Evolutionary conservation across 2,113 vertebrate species (phyloP), one percentile per base, ranked within the genome.

Genomic region (Megaceryle torquata): DNA sequence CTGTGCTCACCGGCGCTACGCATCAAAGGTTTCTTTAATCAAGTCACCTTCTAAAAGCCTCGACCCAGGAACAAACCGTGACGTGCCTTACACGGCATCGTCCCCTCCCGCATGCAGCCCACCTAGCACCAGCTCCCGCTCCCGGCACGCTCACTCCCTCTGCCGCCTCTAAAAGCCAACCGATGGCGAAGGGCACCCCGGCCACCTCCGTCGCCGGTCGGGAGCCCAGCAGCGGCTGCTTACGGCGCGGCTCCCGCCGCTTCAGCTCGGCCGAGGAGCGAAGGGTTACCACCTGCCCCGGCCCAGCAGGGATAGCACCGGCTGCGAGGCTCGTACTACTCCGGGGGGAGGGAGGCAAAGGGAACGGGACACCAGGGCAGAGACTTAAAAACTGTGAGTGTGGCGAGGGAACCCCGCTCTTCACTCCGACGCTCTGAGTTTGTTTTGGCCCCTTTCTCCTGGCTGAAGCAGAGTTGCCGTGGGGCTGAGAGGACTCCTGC

Each of bases 401-500:
- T 3, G 11, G 3, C 4, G 1, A 3, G 1, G 5, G 3, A 15
- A 2, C 19, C 11, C 4, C 15, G 11, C 28, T 22, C 14, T 54
- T 46, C 26, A 0, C 2, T 13, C n/a, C 5, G 4, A 5, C 4
- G 3, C 11, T 2, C 26, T 25, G 10, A 2, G 3, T 3, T 19
- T 13, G 1, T 6, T 69, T 9, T 3, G 8, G 1, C 4, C 15
- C 4, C 1, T 11, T 33, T 6, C 5, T 21, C 37, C 0, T 2
- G 33, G 5, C 43, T 13, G 9, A 24, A 11, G 31, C 28, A 4
- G 17, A 17, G 11, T 0, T 43, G 15, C 37, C 10, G 17, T 5
- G 13, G 6, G 35, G n/a, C 11, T 11, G 5, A 1, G 5, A 19
- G 1, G 1, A 2, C 13, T 3, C 3, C 8, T 6, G 2, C 1